Conservation (phyloP, 1,140 invertebrate species). For the Dendroctonus ponderosae region DNA sequence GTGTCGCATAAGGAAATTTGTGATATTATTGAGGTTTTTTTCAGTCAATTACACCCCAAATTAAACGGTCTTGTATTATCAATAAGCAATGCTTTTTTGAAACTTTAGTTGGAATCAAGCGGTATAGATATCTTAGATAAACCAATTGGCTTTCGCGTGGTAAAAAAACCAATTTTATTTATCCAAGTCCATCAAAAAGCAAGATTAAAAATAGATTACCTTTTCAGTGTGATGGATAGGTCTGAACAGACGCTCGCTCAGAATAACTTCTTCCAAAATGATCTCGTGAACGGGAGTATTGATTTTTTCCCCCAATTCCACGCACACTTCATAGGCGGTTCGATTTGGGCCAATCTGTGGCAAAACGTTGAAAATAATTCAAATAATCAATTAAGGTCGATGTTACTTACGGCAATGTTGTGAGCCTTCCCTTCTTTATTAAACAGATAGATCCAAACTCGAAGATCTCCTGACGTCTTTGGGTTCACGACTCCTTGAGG, state of each 20-base stretch:
- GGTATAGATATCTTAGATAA: too few species aligned
- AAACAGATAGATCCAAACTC: constrained; percentile 73
- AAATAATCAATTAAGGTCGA: neutral
- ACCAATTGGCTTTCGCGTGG: too few species aligned
- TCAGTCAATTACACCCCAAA: too few species aligned
- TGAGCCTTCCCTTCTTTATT: constrained; percentile 59
- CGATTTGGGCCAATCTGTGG: constrained; percentile 71
- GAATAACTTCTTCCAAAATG: constrained; percentile 73
- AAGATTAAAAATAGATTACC: constrained; percentile 47
- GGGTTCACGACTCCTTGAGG: constrained; percentile 53
- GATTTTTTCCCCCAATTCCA: constrained; percentile 64
- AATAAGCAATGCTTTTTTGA: too few species aligned
- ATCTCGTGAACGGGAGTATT: constrained; percentile 62
- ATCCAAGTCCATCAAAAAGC: too few species aligned
- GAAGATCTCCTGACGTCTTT: constrained; percentile 74
- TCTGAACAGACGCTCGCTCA: constrained; percentile 67
- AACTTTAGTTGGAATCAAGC: too few species aligned
- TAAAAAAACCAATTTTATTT: too few species aligned
- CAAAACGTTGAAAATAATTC: neutral
- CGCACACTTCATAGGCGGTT: constrained; percentile 71
- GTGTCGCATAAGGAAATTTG: too few species aligned
- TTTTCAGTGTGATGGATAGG: constrained; percentile 77
- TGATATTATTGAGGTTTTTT: too few species aligned
- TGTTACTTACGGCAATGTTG: constrained; percentile 59
- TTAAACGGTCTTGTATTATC: too few species aligned